Base-by-base conservation (phyloP, 2,888 invertebrate genomes). In the Seira musarum region DNA sequence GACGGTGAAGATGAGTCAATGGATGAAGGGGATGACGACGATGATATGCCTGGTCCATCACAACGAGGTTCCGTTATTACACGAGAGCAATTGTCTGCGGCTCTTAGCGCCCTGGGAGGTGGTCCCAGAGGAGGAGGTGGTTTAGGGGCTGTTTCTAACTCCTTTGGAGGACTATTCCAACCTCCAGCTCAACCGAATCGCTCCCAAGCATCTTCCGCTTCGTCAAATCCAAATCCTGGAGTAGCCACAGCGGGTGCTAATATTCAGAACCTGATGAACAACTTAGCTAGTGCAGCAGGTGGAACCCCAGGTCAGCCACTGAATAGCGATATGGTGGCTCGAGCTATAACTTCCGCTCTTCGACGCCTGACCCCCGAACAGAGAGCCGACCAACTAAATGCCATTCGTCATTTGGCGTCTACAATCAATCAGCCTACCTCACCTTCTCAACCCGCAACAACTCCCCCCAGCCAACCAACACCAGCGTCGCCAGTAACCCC, bases 21-120 rank as follows among this genome's bases (percentile, higher is more conserved):
- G 82, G 87, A 85, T 0, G 82, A 80, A 40, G 82, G 53, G 3
- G 83, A 81, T 49, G 87, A 90, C 8, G 83, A 81, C 30, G 87
- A 90, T n/a, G 90, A 91, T 57, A 90, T 90, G 57, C 25, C 66
- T 82, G 80, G 72, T 70, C 49, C 83, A 57, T 60, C 78, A 69
- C 73, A 79, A 8, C 3, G 53, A 68, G 72, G 70, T 3, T 65
- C 66, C 6, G 60, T 67, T 69, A 94, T 95, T 80, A 94, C 94
- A 17, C 92, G 93, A 24, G 93, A 94, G 49, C 94, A 94, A 87
- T 89, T 95, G 3, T 93, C 94, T 1, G 93, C 93, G 6, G 94
- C 94, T 6, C 89, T 95, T 64, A 79, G 72, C 46, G 78, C 82
- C 0, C 65, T 82, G 6, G 82, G 78, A 40, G 79, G 49, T 10